Percentiles rank a stretch among this genome's conserved stretches.
Evolutionary conservation across 2,888 invertebrate species (phyloP).

Genomic region (Tanypteryx hageni): DNA sequence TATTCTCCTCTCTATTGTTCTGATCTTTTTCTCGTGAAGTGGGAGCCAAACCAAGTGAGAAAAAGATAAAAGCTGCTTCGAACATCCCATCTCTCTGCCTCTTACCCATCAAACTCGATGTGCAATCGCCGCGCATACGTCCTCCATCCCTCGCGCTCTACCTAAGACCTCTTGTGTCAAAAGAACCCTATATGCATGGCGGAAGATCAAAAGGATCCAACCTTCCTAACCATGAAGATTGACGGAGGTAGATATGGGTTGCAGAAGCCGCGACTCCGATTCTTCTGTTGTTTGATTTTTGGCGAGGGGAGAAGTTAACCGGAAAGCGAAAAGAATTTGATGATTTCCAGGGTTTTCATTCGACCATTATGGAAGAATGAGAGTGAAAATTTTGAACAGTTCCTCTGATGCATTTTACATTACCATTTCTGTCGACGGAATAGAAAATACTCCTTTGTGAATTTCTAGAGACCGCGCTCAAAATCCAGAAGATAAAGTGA

Average conservation of each 20-base stretch:
- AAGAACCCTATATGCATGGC: background rate
- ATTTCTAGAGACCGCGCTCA: too few species aligned
- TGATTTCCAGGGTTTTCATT: background rate
- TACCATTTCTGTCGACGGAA: too few species aligned
- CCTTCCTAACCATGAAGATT: background rate
- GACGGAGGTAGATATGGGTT: background rate
- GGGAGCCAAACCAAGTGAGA: background rate
- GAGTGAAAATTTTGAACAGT: background rate
- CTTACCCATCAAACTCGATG: background rate
- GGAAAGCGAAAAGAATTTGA: too few species aligned
- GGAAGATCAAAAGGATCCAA: background rate
- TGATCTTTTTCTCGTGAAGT: background rate
- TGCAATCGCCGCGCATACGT: background rate
- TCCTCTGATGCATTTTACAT: too few species aligned
- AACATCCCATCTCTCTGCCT: background rate
- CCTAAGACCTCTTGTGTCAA: background rate
- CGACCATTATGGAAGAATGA: background rate
- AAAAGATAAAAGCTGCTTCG: background rate
- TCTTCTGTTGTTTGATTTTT: background rate
- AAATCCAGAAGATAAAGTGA: too few species aligned
- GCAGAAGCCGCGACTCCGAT: background rate
- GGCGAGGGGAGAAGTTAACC: background rate
- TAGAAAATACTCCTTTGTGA: too few species aligned
- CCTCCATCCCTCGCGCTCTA: background rate
- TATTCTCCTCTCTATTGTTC: background rate